A percentile compares a stretch with the other conserved stretches of the same genome.
These are phyloP conservation scores for Morinoia aosen DNA, from an alignment of 2,888 invertebrate genomes.

Conservation along the genomic window DNA sequence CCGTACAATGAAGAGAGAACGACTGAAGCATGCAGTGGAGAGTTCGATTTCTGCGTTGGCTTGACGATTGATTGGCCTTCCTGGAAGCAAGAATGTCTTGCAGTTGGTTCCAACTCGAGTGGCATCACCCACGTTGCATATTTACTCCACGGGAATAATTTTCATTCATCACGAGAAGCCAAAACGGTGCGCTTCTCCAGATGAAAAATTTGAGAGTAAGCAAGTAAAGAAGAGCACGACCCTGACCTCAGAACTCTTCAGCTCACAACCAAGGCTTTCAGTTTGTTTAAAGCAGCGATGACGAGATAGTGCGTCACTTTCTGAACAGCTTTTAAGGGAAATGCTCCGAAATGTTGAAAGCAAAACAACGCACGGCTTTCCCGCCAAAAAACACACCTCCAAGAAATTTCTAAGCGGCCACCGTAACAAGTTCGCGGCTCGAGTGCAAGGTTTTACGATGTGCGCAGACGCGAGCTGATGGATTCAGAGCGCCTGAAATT, in stretches of 20 bases:
- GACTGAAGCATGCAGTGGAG: no score
- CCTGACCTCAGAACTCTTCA: background rate
- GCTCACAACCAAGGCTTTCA: background rate
- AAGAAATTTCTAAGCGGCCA: background rate
- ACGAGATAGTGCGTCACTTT: background rate
- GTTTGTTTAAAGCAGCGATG: background rate
- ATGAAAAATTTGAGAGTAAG: background rate
- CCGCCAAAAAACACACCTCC: background rate
- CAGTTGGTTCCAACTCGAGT: no score
- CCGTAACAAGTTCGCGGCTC: background rate
- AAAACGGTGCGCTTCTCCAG: background rate
- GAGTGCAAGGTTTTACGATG: background rate
- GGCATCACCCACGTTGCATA: no score
- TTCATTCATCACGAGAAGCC: background rate
- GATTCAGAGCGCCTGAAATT: slow-evolving; percentile 28
- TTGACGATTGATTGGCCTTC: no score
- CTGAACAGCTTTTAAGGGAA: background rate
- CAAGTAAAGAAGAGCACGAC: background rate
- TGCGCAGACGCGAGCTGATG: slow-evolving; percentile 12
- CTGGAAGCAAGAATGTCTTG: no score
- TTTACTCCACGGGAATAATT: no score
- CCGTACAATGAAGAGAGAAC: no score
- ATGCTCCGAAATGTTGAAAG: background rate
- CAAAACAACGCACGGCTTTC: background rate
- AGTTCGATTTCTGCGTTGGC: no score